Evolutionary conservation across 2,888 invertebrate species (phyloP).

Genomic region (Tipula vernalis): DNA sequence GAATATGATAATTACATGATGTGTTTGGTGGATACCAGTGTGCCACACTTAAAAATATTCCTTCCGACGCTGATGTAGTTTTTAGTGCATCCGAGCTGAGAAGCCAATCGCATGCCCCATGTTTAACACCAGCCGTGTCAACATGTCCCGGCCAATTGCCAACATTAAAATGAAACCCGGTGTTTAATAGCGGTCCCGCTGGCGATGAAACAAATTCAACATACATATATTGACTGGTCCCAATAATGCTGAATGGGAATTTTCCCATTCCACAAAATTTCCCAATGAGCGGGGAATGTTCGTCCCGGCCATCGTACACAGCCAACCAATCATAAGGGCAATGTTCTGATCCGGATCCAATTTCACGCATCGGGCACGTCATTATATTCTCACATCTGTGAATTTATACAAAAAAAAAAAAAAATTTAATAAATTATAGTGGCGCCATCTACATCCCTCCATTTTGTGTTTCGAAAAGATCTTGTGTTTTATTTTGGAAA

Average conservation of each 20-base stretch:
- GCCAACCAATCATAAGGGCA: conserved; percentile 84
- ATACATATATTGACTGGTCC: conserved; percentile 77
- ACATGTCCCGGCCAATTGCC: conserved; percentile 91
- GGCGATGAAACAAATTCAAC: conserved; percentile 83
- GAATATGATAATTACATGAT: conserved; percentile 80
- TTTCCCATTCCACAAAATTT: conserved; percentile 89
- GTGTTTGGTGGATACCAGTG: conserved; percentile 93
- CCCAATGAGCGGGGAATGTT: conserved; percentile 74
- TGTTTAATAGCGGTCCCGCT: conserved; percentile 79
- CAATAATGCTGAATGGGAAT: conserved; percentile 87
- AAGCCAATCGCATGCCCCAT: conserved; percentile 81
- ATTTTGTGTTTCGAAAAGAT: neutral
- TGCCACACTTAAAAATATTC: conserved; percentile 80
- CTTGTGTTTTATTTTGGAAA: neutral
- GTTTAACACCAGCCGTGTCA: conserved; percentile 74
- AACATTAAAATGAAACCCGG: conserved; percentile 90
- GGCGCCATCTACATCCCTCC: neutral
- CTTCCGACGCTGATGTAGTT: conserved; percentile 69
- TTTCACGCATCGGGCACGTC: conserved; percentile 87
- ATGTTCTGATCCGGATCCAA: conserved; percentile 74
- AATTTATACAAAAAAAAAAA: conserved; percentile 12
- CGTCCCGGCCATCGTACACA: conserved; percentile 83
- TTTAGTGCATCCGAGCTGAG: conserved; percentile 69
- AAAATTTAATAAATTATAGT: neutral
- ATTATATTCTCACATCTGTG: conserved; percentile 80